A percentile compares a stretch with the other conserved stretches of the same genome.
phyloP scores from a whole-genome alignment of 1,140 invertebrate genomes.

The Meloidogyne hapla region DNA sequence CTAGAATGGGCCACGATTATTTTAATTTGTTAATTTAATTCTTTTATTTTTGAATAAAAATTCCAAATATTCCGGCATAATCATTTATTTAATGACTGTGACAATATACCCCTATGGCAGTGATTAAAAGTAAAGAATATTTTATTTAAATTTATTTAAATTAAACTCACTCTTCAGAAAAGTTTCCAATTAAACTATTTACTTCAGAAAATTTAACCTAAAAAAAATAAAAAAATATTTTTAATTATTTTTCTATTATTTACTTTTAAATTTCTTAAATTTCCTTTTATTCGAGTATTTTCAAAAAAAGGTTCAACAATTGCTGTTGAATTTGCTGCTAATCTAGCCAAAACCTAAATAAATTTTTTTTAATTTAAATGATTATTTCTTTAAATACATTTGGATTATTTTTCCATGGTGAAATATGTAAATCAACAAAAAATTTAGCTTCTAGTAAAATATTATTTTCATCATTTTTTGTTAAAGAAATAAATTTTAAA shows the following conservation, averaged over 20 bases:
- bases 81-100: too few species aligned
- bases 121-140: too few species aligned
- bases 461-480: background rate
- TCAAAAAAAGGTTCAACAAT: conserved; percentile 33
- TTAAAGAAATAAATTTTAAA: conserved; percentile 14
- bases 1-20: too few species aligned
- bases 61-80: too few species aligned
- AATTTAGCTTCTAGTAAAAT: conserved; percentile 27
- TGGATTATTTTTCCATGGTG: conserved; percentile 33
- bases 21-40: too few species aligned
- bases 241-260: background rate
- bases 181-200: conserved; percentile 40
- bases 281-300: conserved; percentile 25
- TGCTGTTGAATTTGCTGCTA: conserved; percentile 29
- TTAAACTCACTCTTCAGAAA: conserved; percentile 27
- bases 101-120: too few species aligned
- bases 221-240: conserved; percentile 26
- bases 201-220: conserved; percentile 26
- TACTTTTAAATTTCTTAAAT: conserved; percentile 19
- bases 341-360: conserved; percentile 7
- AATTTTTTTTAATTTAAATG: background rate
- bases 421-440: conserved; percentile 46
- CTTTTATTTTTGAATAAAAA: too few species aligned
- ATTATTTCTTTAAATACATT: conserved; percentile 29
- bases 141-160: background rate